Evolutionary conservation across 2,113 vertebrate genomes (phyloP), one percentile per base, ranked within the genome.

Genomic region (Tetraodon nigroviridis): DNA sequence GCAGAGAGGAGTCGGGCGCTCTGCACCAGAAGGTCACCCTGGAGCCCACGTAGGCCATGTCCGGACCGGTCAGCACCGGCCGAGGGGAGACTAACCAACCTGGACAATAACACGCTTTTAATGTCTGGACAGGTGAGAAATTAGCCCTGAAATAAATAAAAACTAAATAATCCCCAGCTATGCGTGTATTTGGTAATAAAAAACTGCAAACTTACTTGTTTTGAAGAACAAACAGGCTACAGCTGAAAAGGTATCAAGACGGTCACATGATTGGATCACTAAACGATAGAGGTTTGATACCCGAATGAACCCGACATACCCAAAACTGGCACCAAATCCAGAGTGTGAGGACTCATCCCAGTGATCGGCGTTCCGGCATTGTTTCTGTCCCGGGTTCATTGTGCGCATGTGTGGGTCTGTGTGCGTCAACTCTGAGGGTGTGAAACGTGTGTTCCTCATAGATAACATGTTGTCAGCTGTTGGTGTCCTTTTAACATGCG

Each of bases 61-160:
- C 71, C 16, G 87, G 89, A 15, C 90, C 90, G 0, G 58, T 83
- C 51, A 91, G 65, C 6, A 80, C 58, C 0, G 84, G 85, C 0
- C 0, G 66, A 22, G 64, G 50, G 48, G 58, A 41, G 12, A 3
- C 2, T 1, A 82, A 74, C 15, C 58, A 79, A 64, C 60, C 89
- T 89, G 57, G 18, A 68, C n/a, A 20, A 7, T 6, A 19, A 50
- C n/a, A n/a, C n/a, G n/a, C n/a, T n/a, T n/a, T n/a, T n/a, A n/a
- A n/a, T n/a, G n/a, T n/a, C n/a, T n/a, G 7, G 48, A 67, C 3
- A 46, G 14, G 7, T 13, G 6, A 47, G 10, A 4, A 8, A 19
- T 21, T 51, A 45, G 32, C 32, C 10, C 8, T 11, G 12, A 37
- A 37, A 27, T 3, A 11, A 37, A 37, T 37, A 37, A 37, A 7